Evolutionary conservation across 2,888 invertebrate genomes (phyloP).

Genomic region (Chaitophorus viminalis): DNA sequence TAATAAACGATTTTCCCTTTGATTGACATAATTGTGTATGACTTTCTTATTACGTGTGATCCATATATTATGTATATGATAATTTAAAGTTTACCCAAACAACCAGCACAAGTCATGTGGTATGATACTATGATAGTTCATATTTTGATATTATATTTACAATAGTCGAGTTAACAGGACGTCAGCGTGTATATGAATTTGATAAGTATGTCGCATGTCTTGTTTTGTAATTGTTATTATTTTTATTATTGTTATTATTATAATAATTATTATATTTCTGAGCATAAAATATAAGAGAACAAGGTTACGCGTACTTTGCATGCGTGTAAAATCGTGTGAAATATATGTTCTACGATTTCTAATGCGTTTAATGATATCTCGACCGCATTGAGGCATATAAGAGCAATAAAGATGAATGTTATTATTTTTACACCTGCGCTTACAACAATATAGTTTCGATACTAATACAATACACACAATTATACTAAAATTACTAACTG

Average conservation of each 20-base stretch:
- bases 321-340: slow-evolving; percentile 5
- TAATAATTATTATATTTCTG: too few relatives aligned
- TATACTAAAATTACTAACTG: not conserved
- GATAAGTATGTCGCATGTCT: not conserved
- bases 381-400: not conserved
- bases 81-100: not conserved
- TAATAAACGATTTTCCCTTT: not conserved
- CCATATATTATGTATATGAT: not conserved
- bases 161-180: not conserved
- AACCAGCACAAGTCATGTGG: not conserved
- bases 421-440: not conserved
- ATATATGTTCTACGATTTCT: slow-evolving; percentile 4
- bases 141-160: not conserved
- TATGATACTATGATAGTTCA: too few relatives aligned
- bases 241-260: too few relatives aligned
- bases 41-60: not conserved
- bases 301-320: not conserved
- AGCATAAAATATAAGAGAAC: not conserved
- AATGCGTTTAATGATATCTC: not conserved
- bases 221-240: too few relatives aligned
- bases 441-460: not conserved
- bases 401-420: not conserved
- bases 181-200: not conserved
- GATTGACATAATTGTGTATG: not conserved
- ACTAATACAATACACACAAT: not conserved